A percentile compares a stretch with the other conserved stretches of the same genome.
Evolutionary conservation across 2,888 invertebrate genomes (phyloP).

Genomic region (Beris morrisii): DNA sequence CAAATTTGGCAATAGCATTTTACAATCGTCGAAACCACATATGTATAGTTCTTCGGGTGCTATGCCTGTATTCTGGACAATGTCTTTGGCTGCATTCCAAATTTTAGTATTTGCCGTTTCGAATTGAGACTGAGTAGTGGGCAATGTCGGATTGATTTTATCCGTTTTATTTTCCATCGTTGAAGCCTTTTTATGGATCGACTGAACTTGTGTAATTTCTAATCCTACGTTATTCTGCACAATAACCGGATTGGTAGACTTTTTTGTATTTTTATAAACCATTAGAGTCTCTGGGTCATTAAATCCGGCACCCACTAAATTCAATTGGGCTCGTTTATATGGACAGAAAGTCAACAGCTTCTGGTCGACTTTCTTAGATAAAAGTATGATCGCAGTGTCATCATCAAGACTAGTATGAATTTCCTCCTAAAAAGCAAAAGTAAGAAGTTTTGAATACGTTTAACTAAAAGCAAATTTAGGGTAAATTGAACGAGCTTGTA

Average conservation of each 20-base stretch:
- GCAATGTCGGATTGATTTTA: not conserved
- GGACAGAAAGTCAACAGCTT: conserved; percentile 11
- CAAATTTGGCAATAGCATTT: conserved; percentile 49
- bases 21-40: conserved; percentile 59
- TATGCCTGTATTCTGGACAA: conserved; percentile 44
- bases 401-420: conserved; percentile 16
- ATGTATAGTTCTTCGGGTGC: conserved; percentile 58
- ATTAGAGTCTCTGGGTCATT: not conserved
- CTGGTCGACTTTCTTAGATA: conserved; percentile 11
- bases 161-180: not conserved
- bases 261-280: not conserved
- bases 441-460: too few relatives aligned
- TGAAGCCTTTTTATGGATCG: not conserved
- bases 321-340: conserved; percentile 25
- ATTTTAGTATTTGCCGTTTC: conserved; percentile 7
- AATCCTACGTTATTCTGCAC: conserved; percentile 4
- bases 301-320: conserved; percentile 23
- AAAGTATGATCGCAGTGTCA: conserved; percentile 29
- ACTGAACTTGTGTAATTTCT: conserved; percentile 17
- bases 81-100: conserved; percentile 40
- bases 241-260: conserved; percentile 5
- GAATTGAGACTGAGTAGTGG: not conserved
- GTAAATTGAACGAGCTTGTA: too few relatives aligned
- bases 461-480: too few relatives aligned
- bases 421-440: conserved; percentile 17